Conservation (phyloP, 2,113 vertebrate genomes). For the Indicator indicator region DNA sequence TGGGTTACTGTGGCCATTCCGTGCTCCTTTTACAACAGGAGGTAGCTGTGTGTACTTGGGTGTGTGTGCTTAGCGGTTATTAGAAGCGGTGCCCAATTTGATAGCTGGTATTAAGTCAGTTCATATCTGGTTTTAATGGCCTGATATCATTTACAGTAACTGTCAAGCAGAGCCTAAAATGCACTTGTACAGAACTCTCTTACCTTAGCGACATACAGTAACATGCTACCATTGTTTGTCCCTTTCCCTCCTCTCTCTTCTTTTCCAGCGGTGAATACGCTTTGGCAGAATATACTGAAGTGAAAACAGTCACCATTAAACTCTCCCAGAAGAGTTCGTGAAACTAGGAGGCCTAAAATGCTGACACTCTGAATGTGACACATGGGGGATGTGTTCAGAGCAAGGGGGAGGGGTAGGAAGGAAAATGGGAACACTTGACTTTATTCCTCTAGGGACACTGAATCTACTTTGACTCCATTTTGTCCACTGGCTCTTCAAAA, state of each 20-base stretch:
- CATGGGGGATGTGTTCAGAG: background rate
- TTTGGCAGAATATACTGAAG: constrained; percentile 90
- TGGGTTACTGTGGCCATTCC: background rate
- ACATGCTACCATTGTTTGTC: background rate
- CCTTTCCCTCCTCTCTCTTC: constrained; percentile 9
- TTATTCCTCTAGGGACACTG: constrained; percentile 49
- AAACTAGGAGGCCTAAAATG: constrained; percentile 57
- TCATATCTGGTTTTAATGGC: background rate
- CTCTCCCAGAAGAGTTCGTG: constrained; percentile 83
- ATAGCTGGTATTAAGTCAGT: background rate
- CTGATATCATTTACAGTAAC: background rate
- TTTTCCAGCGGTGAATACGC: constrained; percentile 90
- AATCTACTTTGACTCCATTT: constrained; percentile 41
- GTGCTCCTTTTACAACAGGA: background rate
- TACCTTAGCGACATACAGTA: background rate
- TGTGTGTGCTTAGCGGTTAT: background rate
- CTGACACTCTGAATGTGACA: constrained; percentile 72
- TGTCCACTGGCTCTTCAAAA: constrained; percentile 24
- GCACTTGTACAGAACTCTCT: background rate
- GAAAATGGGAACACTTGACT: constrained; percentile 6
- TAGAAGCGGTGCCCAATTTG: background rate
- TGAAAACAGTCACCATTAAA: constrained; percentile 95
- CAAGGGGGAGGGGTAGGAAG: background rate
- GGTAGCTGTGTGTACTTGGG: background rate
- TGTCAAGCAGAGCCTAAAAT: background rate